phyloP scores from a whole-genome alignment of 2,888 invertebrate genomes.

The Sphaerophoria taeniata region DNA sequence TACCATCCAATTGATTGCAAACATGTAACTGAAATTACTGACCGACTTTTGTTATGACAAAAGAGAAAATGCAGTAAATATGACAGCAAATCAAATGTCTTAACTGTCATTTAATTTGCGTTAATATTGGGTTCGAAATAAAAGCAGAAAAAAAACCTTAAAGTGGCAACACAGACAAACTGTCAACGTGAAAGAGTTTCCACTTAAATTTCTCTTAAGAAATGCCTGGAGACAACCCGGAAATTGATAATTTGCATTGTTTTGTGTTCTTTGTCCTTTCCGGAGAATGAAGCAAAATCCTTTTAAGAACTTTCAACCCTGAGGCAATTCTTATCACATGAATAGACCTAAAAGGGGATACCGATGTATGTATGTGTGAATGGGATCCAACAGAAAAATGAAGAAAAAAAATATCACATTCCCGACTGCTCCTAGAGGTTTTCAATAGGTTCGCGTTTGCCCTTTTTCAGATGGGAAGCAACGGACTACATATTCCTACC shows the following conservation, averaged over 20 bases:
- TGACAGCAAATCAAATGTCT: neutral
- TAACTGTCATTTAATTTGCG: conserved; percentile 16
- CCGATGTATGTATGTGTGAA: neutral
- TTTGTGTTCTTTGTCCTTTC: neutral
- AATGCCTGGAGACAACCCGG: conserved; percentile 41
- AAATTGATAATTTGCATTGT: conserved; percentile 61
- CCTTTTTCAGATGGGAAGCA: conserved; percentile 17
- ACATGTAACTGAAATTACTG: conserved; percentile 6
- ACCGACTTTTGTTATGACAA: neutral
- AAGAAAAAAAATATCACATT: neutral
- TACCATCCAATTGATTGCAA: neutral
- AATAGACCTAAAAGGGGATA: conserved; percentile 3
- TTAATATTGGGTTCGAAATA: neutral
- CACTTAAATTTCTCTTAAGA: neutral
- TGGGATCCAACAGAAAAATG: neutral
- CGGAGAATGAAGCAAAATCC: conserved; percentile 5
- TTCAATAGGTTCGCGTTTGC: conserved; percentile 13
- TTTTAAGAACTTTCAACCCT: conserved; percentile 11
- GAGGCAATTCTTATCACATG: neutral
- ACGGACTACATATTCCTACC: neutral
- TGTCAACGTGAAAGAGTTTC: neutral
- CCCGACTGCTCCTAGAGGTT: conserved; percentile 10
- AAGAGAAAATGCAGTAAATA: conserved; percentile 20
- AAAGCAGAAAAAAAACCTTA: neutral
- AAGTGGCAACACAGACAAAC: neutral